Conservation (phyloP, 1,140 invertebrate genomes). For the Drosophila nikananu region DNA sequence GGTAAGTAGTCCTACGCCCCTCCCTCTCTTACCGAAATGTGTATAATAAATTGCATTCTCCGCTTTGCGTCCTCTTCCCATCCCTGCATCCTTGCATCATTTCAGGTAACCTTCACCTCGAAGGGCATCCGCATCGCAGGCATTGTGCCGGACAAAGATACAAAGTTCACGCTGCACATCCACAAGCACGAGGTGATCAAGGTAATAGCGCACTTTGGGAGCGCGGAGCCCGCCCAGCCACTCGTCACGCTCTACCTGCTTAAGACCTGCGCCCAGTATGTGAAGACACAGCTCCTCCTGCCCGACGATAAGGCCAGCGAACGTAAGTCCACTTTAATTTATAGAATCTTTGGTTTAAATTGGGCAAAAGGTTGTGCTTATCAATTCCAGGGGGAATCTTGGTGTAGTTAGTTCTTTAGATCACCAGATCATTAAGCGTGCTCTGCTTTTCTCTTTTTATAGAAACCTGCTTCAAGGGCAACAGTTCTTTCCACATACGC, state of each 20-base stretch:
- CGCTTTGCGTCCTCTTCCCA: background rate
- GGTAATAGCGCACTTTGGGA: slow-evolving; percentile 31
- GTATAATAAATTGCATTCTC: slow-evolving; percentile 15
- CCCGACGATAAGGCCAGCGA: slow-evolving; percentile 74
- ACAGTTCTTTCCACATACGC: slow-evolving; percentile 57
- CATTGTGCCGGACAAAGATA: slow-evolving; percentile 8
- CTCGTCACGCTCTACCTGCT: slow-evolving; percentile 28
- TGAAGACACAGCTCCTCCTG: slow-evolving; percentile 87
- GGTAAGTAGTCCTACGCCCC: slow-evolving; percentile 9
- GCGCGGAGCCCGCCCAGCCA: slow-evolving; percentile 5
- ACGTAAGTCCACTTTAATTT: slow-evolving; percentile 38
- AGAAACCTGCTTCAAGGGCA: slow-evolving; percentile 87
- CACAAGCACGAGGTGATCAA: slow-evolving; percentile 42
- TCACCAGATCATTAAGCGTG: background rate
- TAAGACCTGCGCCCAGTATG: slow-evolving; percentile 33
- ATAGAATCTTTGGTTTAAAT: background rate
- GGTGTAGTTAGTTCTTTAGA: background rate
- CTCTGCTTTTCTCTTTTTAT: slow-evolving; percentile 6
- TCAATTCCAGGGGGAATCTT: background rate
- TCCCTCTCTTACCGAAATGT: background rate
- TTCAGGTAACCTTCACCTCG: slow-evolving; percentile 16
- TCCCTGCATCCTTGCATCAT: background rate
- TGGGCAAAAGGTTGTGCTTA: background rate
- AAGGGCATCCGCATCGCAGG: slow-evolving; percentile 29
- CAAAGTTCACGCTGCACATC: slow-evolving; percentile 30